Evolutionary conservation across 2,113 vertebrate genomes (phyloP).

Genomic region (Sporophila hypoxantha): DNA sequence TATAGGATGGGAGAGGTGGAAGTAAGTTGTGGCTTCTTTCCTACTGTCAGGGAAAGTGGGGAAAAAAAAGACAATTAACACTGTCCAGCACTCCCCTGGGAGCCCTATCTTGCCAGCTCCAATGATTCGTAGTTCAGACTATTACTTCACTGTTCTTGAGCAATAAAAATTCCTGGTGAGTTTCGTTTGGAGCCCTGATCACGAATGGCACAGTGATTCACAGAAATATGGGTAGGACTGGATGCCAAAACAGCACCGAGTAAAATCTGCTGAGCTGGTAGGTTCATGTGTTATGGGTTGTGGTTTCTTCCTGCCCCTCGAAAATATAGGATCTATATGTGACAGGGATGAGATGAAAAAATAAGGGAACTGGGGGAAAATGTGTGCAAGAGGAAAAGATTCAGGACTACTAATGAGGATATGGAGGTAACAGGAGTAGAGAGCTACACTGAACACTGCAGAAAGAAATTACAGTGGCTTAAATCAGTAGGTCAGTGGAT

Average conservation of each 20-base stretch:
- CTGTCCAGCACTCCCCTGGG: neutral
- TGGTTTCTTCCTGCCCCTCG: fast-evolving
- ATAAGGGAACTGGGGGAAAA: neutral
- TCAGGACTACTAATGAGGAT: neutral
- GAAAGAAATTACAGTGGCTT: conserved; percentile 6
- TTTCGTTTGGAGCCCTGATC: conserved; percentile 45
- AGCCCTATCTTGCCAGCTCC: conserved; percentile 15
- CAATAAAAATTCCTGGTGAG: conserved; percentile 53
- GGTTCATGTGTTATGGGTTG: neutral
- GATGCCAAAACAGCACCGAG: conserved; percentile 15
- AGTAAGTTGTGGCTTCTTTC: neutral
- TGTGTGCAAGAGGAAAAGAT: neutral
- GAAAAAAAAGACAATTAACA: conserved; percentile 2
- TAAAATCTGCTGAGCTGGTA: conserved; percentile 47
- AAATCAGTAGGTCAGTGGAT: neutral
- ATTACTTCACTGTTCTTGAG: conserved; percentile 43
- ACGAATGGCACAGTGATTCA: conserved; percentile 45
- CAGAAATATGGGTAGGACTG: neutral
- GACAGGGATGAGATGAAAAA: neutral
- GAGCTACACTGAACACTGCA: neutral
- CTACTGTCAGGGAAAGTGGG: neutral
- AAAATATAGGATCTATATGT: neutral
- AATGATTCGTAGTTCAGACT: conserved; percentile 19
- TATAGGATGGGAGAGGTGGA: neutral
- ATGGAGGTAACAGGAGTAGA: neutral